phyloP scores from a whole-genome alignment of 2,888 invertebrate genomes.

The Drosophila limbata region DNA sequence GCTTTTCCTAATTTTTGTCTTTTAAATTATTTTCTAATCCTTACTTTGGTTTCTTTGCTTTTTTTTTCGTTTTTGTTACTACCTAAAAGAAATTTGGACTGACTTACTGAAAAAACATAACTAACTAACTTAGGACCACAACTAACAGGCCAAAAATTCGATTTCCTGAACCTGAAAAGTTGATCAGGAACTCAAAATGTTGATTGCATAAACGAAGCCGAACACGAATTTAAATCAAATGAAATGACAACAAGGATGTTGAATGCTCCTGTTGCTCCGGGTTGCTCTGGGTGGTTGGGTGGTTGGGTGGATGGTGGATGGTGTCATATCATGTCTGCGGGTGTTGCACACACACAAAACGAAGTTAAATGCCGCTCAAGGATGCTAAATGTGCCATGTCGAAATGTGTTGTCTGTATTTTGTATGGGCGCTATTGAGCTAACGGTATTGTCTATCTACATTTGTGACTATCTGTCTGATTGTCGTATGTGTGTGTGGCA shows the following conservation, averaged over 20 bases:
- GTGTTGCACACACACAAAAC: constrained; percentile 54
- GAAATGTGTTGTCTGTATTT: constrained; percentile 67
- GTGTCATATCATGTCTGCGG: constrained; percentile 27
- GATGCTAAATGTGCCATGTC: constrained; percentile 80
- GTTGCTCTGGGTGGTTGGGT: background rate
- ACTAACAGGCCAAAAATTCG: constrained; percentile 48
- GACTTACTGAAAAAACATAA: no score
- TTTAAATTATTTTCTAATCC: no score
- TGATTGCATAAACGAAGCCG: constrained; percentile 64
- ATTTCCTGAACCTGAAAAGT: constrained; percentile 58
- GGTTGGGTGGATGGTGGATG: constrained; percentile 4
- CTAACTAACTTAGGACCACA: constrained; percentile 5
- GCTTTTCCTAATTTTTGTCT: no score
- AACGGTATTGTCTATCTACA: constrained; percentile 52
- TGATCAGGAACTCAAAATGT: constrained; percentile 14
- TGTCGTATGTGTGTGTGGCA: constrained; percentile 34
- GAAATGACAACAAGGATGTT: constrained; percentile 46
- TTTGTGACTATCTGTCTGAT: constrained; percentile 37
- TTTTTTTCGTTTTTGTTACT: no score
- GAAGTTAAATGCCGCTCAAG: constrained; percentile 80
- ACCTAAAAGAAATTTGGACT: no score
- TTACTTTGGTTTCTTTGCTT: no score
- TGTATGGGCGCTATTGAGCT: constrained; percentile 59
- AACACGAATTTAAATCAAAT: constrained; percentile 62
- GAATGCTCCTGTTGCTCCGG: background rate